Evolutionary conservation across 2,797 vertebrate species (phyloP).

Genomic region (Eremophila alpestris): DNA sequence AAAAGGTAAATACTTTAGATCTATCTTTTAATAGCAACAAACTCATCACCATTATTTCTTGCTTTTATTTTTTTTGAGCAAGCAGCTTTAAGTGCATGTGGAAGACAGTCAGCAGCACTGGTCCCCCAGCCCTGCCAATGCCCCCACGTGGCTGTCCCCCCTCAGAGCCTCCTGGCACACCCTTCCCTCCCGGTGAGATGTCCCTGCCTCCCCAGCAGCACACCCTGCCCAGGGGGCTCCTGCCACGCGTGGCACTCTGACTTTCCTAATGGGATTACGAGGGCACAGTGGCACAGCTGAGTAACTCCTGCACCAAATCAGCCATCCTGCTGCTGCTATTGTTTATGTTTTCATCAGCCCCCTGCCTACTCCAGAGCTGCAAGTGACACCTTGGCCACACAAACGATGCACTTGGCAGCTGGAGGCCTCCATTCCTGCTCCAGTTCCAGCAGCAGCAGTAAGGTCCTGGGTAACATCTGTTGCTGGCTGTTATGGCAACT

Average conservation of each 20-base stretch:
- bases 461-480: neutral
- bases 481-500: conserved; percentile 50
- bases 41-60: conserved; percentile 8
- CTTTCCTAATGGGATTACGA: neutral
- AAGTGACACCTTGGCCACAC: neutral
- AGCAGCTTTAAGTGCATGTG: neutral
- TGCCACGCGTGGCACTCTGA: neutral
- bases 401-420: neutral
- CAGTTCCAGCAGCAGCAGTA: neutral
- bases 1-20: conserved; percentile 31
- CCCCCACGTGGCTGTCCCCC: neutral
- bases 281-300: neutral
- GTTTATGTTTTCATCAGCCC: neutral
- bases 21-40: conserved; percentile 12
- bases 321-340: neutral
- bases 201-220: neutral
- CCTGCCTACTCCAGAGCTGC: neutral
- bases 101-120: neutral
- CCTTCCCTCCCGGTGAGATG: neutral
- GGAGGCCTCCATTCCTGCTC: neutral
- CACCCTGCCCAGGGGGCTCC: neutral
- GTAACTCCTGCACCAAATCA: neutral
- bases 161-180: neutral
- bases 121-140: neutral
- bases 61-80: conserved; percentile 25